Percentiles rank a stretch among this genome's conserved stretches.
Conservation (phyloP, 2,113 vertebrate species). For the Neomonachus schauinslandi region DNA sequence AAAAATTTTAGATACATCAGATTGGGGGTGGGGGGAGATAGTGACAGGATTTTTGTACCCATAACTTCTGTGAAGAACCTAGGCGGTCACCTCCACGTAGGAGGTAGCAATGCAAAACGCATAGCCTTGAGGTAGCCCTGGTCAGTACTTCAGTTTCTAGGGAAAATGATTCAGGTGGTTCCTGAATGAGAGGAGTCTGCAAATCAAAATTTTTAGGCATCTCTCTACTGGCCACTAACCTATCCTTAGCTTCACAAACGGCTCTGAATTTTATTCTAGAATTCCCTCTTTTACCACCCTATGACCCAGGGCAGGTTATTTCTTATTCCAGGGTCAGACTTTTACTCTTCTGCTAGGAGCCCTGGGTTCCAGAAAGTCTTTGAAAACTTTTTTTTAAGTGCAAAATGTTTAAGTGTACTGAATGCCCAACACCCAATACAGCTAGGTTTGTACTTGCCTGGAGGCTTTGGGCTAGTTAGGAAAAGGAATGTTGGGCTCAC, state of each 20-base stretch:
- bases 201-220: background rate
- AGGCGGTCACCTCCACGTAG: slow-evolving; percentile 15
- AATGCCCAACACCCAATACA: background rate
- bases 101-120: slow-evolving; percentile 12
- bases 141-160: slow-evolving; percentile 36
- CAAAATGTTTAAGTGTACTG: background rate
- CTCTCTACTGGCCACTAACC: background rate
- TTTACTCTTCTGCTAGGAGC: slow-evolving; percentile 26
- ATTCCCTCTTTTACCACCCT: background rate
- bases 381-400: background rate
- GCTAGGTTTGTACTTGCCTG: background rate
- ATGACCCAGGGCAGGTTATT: background rate
- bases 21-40: background rate
- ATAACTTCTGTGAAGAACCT: slow-evolving; percentile 7
- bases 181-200: slow-evolving; percentile 12
- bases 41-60: slow-evolving; percentile 16
- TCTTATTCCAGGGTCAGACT: background rate
- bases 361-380: slow-evolving; percentile 1
- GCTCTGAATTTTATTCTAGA: slow-evolving; percentile 16
- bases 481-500: background rate
- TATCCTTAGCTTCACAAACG: background rate
- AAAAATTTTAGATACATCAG: slow-evolving; percentile 31
- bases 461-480: background rate
- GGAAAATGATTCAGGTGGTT: slow-evolving; percentile 17
- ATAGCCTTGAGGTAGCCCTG: background rate